Evolutionary conservation across 1,140 invertebrate species (phyloP).

Genomic region (Aphis gossypii): DNA sequence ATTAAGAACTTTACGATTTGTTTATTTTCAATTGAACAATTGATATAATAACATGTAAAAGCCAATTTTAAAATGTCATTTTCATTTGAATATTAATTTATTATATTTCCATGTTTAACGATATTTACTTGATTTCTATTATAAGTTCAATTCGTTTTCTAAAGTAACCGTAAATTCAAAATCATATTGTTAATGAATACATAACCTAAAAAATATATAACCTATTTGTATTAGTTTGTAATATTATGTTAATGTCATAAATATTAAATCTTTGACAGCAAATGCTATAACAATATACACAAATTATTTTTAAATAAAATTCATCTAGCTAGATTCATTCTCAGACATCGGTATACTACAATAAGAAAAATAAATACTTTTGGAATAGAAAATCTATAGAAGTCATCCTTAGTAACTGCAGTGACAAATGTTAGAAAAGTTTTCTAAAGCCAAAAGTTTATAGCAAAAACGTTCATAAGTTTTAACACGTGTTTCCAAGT

Average conservation of each 20-base stretch:
- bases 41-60: neutral
- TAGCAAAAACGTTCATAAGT: neutral
- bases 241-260: neutral
- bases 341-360: neutral
- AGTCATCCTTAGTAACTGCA: neutral
- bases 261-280: neutral
- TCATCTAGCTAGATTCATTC: neutral
- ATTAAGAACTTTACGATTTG: neutral
- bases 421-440: constrained; percentile 15
- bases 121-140: neutral
- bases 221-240: neutral
- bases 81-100: neutral
- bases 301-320: neutral
- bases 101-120: neutral
- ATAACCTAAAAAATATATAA: neutral
- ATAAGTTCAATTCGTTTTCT: neutral
- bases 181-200: neutral
- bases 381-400: neutral
- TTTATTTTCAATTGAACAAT: neutral
- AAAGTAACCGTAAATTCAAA: neutral
- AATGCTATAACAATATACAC: neutral
- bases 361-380: neutral
- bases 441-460: neutral
- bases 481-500: constrained; percentile 26
- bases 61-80: neutral